Conservation (phyloP, 1,140 invertebrate species). For the Psix sp. region DNA sequence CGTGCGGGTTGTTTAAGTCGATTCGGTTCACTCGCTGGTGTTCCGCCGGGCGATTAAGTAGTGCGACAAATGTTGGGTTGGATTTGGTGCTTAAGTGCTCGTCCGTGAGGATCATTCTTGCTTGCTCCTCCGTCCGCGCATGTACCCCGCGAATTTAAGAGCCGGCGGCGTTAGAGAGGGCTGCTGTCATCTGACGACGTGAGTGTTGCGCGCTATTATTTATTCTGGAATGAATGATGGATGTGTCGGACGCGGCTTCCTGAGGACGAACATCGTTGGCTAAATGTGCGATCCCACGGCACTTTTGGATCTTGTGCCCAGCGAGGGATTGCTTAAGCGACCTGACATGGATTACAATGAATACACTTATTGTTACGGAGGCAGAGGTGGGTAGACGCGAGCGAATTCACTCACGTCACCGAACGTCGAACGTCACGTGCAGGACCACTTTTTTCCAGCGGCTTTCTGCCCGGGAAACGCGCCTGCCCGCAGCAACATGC, state of each 20-base stretch:
- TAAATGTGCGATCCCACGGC: conserved; percentile 69
- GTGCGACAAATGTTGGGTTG: neutral
- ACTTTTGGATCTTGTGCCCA: conserved; percentile 72
- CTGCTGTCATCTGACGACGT: conserved; percentile 45
- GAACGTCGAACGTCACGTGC: conserved; percentile 1
- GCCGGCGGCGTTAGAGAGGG: conserved; percentile 12
- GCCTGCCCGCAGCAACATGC: no score
- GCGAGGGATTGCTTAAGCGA: conserved; percentile 74
- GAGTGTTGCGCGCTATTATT: conserved; percentile 54
- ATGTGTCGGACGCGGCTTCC: conserved; percentile 35
- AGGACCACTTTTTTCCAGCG: neutral
- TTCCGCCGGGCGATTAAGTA: neutral
- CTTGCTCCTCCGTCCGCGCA: conserved; percentile 24
- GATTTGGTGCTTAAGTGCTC: neutral
- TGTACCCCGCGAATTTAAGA: conserved; percentile 37
- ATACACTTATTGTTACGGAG: conserved; percentile 75
- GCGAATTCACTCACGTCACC: conserved; percentile 18
- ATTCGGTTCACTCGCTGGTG: conserved; percentile 11
- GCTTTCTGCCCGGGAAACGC: no score
- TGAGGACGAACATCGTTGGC: conserved; percentile 34
- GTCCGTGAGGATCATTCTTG: conserved; percentile 13
- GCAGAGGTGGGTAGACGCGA: conserved; percentile 73
- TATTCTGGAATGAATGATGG: conserved; percentile 56
- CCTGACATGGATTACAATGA: conserved; percentile 77
- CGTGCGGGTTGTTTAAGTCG: conserved; percentile 61